Conservation (phyloP, 2,797 vertebrate genomes). For the Sciaenops ocellatus region DNA sequence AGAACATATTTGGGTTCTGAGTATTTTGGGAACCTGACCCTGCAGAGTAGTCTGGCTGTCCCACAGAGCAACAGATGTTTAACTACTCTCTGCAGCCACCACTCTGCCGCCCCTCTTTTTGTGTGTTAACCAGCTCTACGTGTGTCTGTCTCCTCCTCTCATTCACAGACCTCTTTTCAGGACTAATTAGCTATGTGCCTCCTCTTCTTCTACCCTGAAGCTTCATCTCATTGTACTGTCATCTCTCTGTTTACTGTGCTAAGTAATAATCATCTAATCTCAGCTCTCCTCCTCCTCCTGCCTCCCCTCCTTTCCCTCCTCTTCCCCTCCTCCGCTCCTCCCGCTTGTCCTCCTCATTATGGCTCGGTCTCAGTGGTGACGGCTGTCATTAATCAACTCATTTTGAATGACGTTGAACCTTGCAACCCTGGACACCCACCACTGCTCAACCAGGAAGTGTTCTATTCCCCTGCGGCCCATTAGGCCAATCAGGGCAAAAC, state of each 20-base stretch:
- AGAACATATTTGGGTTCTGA: constrained; percentile 25
- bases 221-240: constrained; percentile 63
- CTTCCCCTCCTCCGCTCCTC: constrained; percentile 69
- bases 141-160: constrained; percentile 82
- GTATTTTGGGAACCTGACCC: constrained; percentile 50
- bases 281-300: constrained; percentile 43
- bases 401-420: constrained; percentile 79
- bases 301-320: constrained; percentile 28
- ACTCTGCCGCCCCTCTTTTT: constrained; percentile 68
- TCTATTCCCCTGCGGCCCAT: constrained; percentile 79
- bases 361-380: constrained; percentile 68
- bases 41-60: constrained; percentile 51
- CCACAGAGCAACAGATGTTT: constrained; percentile 85
- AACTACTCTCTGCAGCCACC: constrained; percentile 69
- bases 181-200: constrained; percentile 74
- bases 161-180: constrained; percentile 74
- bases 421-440: constrained; percentile 77
- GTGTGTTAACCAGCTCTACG: constrained; percentile 75
- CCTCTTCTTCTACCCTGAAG: constrained; percentile 49
- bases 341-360: constrained; percentile 80
- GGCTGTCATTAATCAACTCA: constrained; percentile 84
- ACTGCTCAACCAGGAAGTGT: constrained; percentile 80
- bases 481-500: constrained; percentile 72
- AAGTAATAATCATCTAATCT: constrained; percentile 78
- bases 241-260: constrained; percentile 72